phyloP scores from a whole-genome alignment of 2,113 vertebrate genomes.

The Myanophis thanlyinensis region DNA sequence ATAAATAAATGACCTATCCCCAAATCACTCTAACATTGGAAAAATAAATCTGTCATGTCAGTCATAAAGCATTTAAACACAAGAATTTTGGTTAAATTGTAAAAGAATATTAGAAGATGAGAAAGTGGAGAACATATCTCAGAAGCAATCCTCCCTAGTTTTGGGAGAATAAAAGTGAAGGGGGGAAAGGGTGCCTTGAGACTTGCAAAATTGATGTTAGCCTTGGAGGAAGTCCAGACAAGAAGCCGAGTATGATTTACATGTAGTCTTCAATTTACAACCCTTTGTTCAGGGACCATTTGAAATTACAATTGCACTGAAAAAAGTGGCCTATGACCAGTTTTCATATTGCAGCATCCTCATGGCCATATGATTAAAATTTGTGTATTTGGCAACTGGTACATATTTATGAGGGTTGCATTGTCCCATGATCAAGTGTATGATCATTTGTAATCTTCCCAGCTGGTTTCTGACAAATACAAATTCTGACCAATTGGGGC shows the following conservation, averaged over 20 bases:
- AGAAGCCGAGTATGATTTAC: background rate
- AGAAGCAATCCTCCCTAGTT: background rate
- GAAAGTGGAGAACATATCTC: background rate
- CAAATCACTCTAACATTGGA: background rate
- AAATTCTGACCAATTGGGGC: background rate
- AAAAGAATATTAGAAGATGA: background rate
- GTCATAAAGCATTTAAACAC: background rate
- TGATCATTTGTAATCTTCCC: background rate
- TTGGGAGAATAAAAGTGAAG: background rate
- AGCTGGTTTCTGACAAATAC: background rate
- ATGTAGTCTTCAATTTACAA: background rate
- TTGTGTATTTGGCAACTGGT: background rate
- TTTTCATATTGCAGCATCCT: background rate
- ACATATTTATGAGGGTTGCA: background rate
- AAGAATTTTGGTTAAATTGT: background rate
- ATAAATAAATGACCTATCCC: background rate
- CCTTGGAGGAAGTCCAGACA: background rate
- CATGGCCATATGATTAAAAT: background rate
- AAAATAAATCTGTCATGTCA: background rate
- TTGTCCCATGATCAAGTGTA: background rate
- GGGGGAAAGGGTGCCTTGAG: background rate
- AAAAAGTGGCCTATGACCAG: background rate
- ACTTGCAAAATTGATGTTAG: background rate
- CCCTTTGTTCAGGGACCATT: background rate
- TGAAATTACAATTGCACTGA: background rate